Base-by-base conservation (phyloP, 1,140 invertebrate species). In the Drosophila asahinai region DNA sequence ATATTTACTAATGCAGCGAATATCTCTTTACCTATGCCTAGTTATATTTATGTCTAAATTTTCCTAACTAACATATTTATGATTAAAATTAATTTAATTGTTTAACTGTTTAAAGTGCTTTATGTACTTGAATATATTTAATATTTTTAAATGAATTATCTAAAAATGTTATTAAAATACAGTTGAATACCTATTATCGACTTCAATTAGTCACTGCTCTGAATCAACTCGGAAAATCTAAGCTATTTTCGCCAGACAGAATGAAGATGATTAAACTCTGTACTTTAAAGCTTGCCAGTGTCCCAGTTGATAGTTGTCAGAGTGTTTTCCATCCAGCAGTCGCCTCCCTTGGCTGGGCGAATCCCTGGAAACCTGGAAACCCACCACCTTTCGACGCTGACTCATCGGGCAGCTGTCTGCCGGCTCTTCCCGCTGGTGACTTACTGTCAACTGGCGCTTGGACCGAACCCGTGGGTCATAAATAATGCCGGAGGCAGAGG, bases 401-500 rank as follows among this genome's bases (percentile, higher is more conserved):
- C 54, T 78, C 80, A 83, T 77, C 68, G 47, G 77, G 57, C 83
- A 86, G 82, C 82, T 86, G 82, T 47, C 47, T 36, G 22, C 2
- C 25, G 54, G 33, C 57, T 58, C 60, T 72, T 55, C 77, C 48
- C 70, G 58, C 42, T 54, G 64, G 51, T 62, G 58, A 60, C 78
- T 70, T 48, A 77, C 70, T 90, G 86, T 90, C 81, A 90, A 84
- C 84, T 89, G 84, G 84, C 84, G 84, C 84, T 89, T 66, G 68
- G 71, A 62, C 54, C 55, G 33, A 60, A 70, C 54, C 66, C 70
- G 63, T 70, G 72, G 84, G 60, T 22, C 81, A 89, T 89, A 89
- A 89, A 89, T 89, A 84, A 89, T 77, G n/a, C n/a, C 64, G 14
- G 17, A 67, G 54, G 52, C 30, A 27, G 22, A 25, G 47, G 45